Evolutionary conservation across 2,113 vertebrate species (phyloP).

Genomic region (Ciconia maguari): DNA sequence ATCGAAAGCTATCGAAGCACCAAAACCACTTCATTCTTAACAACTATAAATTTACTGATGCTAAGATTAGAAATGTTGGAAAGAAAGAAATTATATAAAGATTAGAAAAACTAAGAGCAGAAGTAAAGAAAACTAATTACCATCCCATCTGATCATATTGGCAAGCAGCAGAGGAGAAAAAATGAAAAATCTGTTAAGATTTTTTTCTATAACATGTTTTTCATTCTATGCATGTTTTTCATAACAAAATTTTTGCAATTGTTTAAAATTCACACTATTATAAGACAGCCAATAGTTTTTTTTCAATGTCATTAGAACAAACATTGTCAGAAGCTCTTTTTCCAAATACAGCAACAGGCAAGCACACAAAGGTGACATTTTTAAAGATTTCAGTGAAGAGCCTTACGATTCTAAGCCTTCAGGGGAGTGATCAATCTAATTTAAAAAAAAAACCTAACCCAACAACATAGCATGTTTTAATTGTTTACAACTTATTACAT

Average conservation of each 20-base stretch:
- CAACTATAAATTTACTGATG: not conserved
- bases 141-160: slow-evolving; percentile 92
- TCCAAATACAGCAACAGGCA: not conserved
- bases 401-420: not conserved
- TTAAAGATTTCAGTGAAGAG: not conserved
- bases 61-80: not conserved
- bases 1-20: not conserved
- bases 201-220: not conserved
- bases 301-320: not conserved
- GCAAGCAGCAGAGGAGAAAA: slow-evolving; percentile 74
- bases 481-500: not conserved
- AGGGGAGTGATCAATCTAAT: not conserved
- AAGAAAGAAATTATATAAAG: not conserved
- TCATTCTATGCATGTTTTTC: not conserved
- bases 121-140: slow-evolving; percentile 81
- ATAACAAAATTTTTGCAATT: not conserved
- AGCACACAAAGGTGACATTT: not conserved
- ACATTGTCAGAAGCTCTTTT: not conserved
- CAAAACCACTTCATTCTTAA: not conserved
- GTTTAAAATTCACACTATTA: not conserved
- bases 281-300: not conserved
- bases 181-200: slow-evolving; percentile 50
- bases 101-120: slow-evolving; percentile 22
- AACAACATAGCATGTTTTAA: not conserved
- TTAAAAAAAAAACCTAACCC: not conserved